Evolutionary conservation across 2,113 vertebrate species (phyloP).

Genomic region (Zosterops lateralis): DNA sequence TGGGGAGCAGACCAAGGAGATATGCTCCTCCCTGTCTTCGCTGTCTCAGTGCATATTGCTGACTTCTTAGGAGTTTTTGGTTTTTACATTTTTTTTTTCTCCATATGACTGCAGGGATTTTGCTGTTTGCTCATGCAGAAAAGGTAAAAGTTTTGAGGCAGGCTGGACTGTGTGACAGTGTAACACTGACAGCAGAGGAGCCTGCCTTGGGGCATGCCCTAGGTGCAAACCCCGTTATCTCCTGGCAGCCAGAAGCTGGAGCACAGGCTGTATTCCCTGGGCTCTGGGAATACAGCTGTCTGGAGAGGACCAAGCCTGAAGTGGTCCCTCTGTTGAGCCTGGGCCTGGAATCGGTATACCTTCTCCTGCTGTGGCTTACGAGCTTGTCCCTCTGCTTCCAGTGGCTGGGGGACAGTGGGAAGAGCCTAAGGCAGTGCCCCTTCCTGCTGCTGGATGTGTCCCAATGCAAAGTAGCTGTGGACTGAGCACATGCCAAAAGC

Average conservation of each 20-base stretch:
- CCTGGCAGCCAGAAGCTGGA: background rate
- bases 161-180: background rate
- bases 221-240: accelerated
- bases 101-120: background rate
- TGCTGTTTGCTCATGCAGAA: background rate
- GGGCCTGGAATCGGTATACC: accelerated
- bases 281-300: background rate
- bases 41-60: background rate
- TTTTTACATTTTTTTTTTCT: background rate
- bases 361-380: accelerated
- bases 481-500: background rate
- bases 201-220: background rate
- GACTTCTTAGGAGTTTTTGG: background rate
- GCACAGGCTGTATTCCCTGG: background rate
- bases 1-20: background rate
- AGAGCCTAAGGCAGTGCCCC: background rate
- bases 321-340: background rate
- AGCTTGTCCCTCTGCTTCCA: accelerated
- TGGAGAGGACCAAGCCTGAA: accelerated
- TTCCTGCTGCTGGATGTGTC: background rate
- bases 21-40: background rate
- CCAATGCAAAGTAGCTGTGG: accelerated
- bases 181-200: background rate
- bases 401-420: background rate
- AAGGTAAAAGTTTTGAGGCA: background rate